Base-by-base conservation (phyloP, 1,140 invertebrate species). In the Dryas iulia region DNA sequence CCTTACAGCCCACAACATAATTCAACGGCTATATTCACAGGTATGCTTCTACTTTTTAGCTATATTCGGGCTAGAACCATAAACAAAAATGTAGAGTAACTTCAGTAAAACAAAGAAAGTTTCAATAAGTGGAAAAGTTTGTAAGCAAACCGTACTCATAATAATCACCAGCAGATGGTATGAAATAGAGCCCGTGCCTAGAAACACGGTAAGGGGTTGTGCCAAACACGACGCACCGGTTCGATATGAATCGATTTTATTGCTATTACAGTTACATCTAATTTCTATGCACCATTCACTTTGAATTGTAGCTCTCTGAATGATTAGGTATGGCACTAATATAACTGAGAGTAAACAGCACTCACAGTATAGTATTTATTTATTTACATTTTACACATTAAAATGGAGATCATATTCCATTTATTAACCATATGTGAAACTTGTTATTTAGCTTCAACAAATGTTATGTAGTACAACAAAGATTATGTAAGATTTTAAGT, bases 1-100 rank as follows among this genome's bases (percentile, higher is more conserved):
- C 98, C 98, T 2, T 98, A 97, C 92, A 97, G 98, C 88, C 98
- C 98, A 6, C 94, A 95, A 71, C 97, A 99, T 88, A 99, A 99
- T 88, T 98, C 96, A 81, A 99, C 98, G 21, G 96, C 97, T 67
- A 95, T 96, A 74, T 96, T 95, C 86, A 95, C 94, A 74, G 93
- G 94, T 95, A 87, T 92, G 70, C n/a, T n/a, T n/a, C n/a, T n/a
- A n/a, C n/a, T 59, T 12, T 56, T 11, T 33, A 47, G 21, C 18
- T 18, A 21, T 47, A 47, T 47, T 10, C 7, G 1, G 2, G 39
- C 0, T 21, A 11, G 8, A 47, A 21, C 8, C 18, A 21, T 47
- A 21, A 39, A 21, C 18, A 47, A 47, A 47, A 47, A 6, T 11
- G n/a, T n/a, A n/a, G 10, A 1, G 5, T 14, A n/a, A 47, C 18